These are phyloP conservation scores for Cyrtodaria siliqua DNA, from an alignment of 2,888 invertebrate species.

Conservation along the genomic window DNA sequence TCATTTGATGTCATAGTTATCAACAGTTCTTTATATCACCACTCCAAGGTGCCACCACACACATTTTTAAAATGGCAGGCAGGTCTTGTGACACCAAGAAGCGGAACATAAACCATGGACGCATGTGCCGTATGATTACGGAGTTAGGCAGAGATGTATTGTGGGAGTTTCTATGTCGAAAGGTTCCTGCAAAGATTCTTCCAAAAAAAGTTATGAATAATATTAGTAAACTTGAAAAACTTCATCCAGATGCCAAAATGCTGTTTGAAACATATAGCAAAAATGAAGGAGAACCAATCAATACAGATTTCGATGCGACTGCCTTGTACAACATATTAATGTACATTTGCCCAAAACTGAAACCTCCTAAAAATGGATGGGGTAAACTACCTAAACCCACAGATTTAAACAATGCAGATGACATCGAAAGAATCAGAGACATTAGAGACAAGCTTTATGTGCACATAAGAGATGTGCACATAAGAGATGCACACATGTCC, in stretches of 20 bases:
- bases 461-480: neutral
- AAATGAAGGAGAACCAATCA: neutral
- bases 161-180: slow-evolving; percentile 8
- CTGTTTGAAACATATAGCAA: neutral
- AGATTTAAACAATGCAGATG: slow-evolving; percentile 5
- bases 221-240: slow-evolving; percentile 1
- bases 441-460: slow-evolving; percentile 9
- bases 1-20: too few relatives aligned
- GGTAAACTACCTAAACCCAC: neutral
- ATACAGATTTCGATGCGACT: neutral
- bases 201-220: slow-evolving; percentile 2
- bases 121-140: slow-evolving; percentile 2
- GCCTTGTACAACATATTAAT: neutral
- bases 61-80: slow-evolving; percentile 14
- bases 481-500: neutral
- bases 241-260: neutral
- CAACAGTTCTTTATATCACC: too few relatives aligned
- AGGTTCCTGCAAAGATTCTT: neutral
- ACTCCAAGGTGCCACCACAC: too few relatives aligned
- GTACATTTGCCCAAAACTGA: slow-evolving; percentile 1
- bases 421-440: slow-evolving; percentile 2
- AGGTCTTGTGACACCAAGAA: neutral
- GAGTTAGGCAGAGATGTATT: slow-evolving; percentile 9
- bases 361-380: slow-evolving; percentile 12
- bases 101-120: slow-evolving; percentile 1